Conservation (phyloP, 2,797 vertebrate species). For the Falco rusticolus region DNA sequence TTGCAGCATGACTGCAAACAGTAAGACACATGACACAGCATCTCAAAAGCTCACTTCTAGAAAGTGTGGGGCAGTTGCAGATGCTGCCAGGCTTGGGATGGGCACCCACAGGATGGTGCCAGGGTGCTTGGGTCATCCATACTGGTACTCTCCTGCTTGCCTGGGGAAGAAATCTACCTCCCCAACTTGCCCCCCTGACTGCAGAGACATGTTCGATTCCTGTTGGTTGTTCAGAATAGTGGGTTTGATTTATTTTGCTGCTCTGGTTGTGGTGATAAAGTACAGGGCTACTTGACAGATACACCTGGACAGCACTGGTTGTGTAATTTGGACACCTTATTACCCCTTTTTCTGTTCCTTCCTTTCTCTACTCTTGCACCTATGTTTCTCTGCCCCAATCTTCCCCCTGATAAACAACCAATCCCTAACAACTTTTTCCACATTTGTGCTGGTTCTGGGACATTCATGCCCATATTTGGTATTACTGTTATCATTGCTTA, state of each 20-base stretch:
- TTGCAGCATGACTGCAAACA: background rate
- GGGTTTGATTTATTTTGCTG: background rate
- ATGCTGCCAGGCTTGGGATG: background rate
- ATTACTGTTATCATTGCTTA: background rate
- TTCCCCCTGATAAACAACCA: background rate
- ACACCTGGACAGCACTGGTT: background rate
- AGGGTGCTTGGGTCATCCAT: too few relatives aligned
- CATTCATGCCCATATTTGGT: background rate
- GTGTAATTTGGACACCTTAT: background rate
- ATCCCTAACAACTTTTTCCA: background rate
- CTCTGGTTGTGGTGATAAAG: background rate
- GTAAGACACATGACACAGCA: rapidly evolving
- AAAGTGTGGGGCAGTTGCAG: background rate
- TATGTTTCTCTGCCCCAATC: background rate
- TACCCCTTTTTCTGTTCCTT: background rate
- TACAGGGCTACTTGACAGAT: background rate
- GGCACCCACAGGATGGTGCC: background rate
- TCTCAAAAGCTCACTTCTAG: background rate
- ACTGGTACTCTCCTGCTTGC: background rate
- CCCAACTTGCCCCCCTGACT: background rate
- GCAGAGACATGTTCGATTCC: background rate
- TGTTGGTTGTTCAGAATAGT: background rate
- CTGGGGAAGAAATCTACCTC: background rate
- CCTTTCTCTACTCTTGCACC: background rate
- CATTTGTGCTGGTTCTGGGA: background rate